Evolutionary conservation across 2,113 vertebrate genomes (phyloP).

Genomic region (Himantopus leucocephalus): DNA sequence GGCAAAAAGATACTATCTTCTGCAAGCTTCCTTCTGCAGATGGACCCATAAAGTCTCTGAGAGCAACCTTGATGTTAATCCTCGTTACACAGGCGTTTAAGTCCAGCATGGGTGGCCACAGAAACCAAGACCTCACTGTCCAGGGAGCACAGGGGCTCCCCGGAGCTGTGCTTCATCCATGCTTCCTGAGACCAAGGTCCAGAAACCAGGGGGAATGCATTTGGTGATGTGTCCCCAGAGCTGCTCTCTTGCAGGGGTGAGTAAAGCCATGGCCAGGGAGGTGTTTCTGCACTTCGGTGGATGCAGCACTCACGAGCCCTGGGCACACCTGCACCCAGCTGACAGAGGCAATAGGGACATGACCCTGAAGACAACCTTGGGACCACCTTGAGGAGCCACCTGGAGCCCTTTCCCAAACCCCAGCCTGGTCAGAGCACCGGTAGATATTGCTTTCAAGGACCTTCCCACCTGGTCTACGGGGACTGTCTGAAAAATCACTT

Average conservation of each 20-base stretch:
- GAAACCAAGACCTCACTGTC: neutral
- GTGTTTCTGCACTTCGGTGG: neutral
- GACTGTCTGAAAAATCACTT: conserved; percentile 29
- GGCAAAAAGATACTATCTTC: neutral
- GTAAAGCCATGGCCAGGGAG: neutral
- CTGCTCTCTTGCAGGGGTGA: neutral
- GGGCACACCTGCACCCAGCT: neutral
- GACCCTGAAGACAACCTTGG: neutral
- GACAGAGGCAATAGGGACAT: neutral
- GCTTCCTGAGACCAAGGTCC: rapidly evolving
- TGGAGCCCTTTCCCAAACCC: neutral
- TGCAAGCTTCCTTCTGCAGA: neutral
- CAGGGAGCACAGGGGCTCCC: rapidly evolving
- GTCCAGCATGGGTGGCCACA: neutral
- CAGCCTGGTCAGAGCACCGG: neutral
- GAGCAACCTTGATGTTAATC: neutral
- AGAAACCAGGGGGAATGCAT: neutral
- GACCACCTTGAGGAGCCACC: neutral
- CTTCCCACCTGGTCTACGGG: neutral
- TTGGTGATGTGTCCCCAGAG: neutral
- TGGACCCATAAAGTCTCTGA: neutral
- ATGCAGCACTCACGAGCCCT: neutral
- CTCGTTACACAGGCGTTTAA: neutral
- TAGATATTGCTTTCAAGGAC: neutral
- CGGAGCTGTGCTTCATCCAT: neutral